These are phyloP conservation scores for Syritta pipiens DNA, from an alignment of 2,888 invertebrate species.

Conservation along the genomic window DNA sequence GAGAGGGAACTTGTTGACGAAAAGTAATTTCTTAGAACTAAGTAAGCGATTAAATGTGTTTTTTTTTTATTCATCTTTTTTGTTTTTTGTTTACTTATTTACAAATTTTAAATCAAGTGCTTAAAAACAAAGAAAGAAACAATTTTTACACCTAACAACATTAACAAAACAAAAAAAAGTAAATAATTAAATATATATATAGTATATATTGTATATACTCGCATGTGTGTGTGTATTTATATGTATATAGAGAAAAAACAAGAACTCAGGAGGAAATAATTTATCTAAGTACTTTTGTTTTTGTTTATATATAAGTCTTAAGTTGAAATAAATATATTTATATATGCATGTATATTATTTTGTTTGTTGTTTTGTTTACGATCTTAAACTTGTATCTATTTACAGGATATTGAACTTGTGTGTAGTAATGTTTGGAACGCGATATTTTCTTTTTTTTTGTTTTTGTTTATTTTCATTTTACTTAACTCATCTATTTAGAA, in stretches of 20 bases:
- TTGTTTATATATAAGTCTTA: slow-evolving; percentile 2
- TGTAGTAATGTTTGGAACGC: slow-evolving; percentile 28
- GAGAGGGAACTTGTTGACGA: slow-evolving; percentile 6
- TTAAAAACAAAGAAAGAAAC: slow-evolving; percentile 29
- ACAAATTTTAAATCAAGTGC: slow-evolving; percentile 31
- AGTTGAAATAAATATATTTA: slow-evolving; percentile 15
- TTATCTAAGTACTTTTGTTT: slow-evolving; percentile 32
- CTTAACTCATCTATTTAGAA: slow-evolving; percentile 3
- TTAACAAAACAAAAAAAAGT: slow-evolving; percentile 46
- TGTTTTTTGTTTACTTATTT: slow-evolving; percentile 21
- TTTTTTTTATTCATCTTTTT: slow-evolving; percentile 1
- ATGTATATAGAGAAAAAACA: slow-evolving; percentile 25
- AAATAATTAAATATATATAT: too few relatives aligned
- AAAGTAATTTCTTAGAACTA: slow-evolving; percentile 31
- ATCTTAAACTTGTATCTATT: slow-evolving; percentile 47
- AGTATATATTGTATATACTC: too few relatives aligned
- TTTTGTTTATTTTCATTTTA: slow-evolving; percentile 6
- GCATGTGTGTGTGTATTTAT: not conserved
- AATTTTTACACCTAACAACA: slow-evolving; percentile 65
- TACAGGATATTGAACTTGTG: slow-evolving; percentile 25
- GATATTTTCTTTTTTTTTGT: slow-evolving; percentile 9
- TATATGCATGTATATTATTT: slow-evolving; percentile 1
- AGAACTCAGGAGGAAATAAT: slow-evolving; percentile 39
- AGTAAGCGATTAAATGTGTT: slow-evolving; percentile 31
- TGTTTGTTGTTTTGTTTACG: slow-evolving; percentile 29